Conservation (phyloP, 2,888 invertebrate genomes). For the Tipula unca region DNA sequence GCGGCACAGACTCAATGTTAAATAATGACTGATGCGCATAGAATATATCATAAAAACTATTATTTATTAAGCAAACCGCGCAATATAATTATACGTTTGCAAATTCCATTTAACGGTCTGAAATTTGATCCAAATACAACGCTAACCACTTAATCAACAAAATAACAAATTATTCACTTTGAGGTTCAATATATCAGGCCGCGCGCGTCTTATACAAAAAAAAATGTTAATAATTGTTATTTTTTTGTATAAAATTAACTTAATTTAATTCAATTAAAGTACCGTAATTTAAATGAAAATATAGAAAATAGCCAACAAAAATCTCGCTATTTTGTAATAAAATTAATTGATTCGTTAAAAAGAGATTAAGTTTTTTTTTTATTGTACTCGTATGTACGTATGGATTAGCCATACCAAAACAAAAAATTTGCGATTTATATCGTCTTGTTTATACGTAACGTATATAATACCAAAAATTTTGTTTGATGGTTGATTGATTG, state of each 20-base stretch:
- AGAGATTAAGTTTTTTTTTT: not conserved
- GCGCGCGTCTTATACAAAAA: not conserved
- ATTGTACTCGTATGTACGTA: not conserved
- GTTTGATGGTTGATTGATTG: not conserved
- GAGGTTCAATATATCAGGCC: not conserved
- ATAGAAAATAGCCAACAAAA: not conserved
- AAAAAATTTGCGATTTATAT: not conserved
- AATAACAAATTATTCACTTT: not conserved
- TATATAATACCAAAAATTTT: not conserved
- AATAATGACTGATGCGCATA: too few relatives aligned
- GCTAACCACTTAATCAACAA: not conserved
- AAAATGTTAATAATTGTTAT: not conserved
- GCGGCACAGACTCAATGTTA: too few relatives aligned
- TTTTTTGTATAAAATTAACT: not conserved
- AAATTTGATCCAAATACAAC: not conserved
- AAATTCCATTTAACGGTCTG: not conserved
- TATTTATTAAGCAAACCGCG: too few relatives aligned
- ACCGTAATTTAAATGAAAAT: not conserved
- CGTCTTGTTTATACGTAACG: not conserved
- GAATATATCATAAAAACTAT: too few relatives aligned
- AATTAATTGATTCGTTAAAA: slow-evolving; percentile 14
- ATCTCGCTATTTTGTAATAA: not conserved
- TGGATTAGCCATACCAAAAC: not conserved
- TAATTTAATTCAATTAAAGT: slow-evolving; percentile 14
- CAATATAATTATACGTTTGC: not conserved